Percentiles rank a stretch among this genome's conserved stretches.
Conservation (phyloP, 1,140 invertebrate genomes). For the Bombus pyrosoma region DNA sequence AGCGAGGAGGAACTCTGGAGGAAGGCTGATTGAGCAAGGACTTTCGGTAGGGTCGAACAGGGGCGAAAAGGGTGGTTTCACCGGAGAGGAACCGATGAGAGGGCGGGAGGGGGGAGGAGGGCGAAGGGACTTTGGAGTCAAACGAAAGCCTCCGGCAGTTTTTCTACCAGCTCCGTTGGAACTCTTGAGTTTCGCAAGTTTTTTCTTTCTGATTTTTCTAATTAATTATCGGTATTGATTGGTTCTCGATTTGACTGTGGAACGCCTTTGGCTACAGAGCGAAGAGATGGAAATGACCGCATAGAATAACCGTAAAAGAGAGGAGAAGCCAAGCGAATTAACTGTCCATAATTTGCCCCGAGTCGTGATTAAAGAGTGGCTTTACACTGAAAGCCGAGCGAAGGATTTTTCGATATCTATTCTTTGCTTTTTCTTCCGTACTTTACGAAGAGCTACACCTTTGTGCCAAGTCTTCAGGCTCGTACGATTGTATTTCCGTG, state of each 20-base stretch:
- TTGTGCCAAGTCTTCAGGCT: neutral
- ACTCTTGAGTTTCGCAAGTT: slow-evolving; percentile 72
- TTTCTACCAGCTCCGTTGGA: slow-evolving; percentile 55
- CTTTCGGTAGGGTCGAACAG: slow-evolving; percentile 45
- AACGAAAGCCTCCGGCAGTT: slow-evolving; percentile 69
- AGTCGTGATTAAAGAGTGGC: slow-evolving; percentile 64
- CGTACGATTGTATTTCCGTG: neutral
- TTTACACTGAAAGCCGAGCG: slow-evolving; percentile 47
- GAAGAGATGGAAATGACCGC: slow-evolving; percentile 66
- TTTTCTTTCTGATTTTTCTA: slow-evolving; percentile 72
- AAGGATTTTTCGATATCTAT: slow-evolving; percentile 57
- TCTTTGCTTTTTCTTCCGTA: neutral
- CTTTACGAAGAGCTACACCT: neutral
- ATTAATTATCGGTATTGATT: slow-evolving; percentile 79
- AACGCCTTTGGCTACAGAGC: slow-evolving; percentile 57
- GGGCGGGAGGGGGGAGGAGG: neutral
- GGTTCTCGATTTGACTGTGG: slow-evolving; percentile 70
- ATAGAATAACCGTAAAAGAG: slow-evolving; percentile 61
- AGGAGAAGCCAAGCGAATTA: slow-evolving; percentile 64
- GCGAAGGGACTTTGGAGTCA: slow-evolving; percentile 54
- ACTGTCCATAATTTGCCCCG: slow-evolving; percentile 62
- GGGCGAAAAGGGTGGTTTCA: slow-evolving; percentile 41
- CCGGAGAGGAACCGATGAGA: neutral
- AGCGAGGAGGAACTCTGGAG: slow-evolving; percentile 29
- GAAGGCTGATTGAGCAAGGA: slow-evolving; percentile 46